Base-by-base conservation (phyloP, 2,797 vertebrate species). In the Gobionotothen gibberifrons region DNA sequence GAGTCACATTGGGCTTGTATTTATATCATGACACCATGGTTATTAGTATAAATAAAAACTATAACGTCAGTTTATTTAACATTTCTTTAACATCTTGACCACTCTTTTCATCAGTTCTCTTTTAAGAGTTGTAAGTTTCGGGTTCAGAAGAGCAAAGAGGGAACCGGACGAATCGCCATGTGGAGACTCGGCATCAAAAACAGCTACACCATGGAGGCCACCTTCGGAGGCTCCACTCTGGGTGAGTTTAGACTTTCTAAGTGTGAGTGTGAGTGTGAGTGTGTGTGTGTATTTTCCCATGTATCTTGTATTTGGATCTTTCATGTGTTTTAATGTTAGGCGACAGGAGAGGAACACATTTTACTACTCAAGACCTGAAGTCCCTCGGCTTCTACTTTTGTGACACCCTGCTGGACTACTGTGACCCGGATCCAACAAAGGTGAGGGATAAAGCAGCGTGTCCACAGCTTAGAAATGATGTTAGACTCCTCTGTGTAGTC, bases 201-300 rank as follows among this genome's bases (percentile, higher is more conserved):
- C 93, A 99, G 97, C 92, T 99, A 97, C 75, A 99, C 98, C 11
- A 92, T 99, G 95, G 98, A 99, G 88, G 94, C 95, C 0, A 96
- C 96, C 0, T 99, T 99, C 19, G 92, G 96, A 0, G 97, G 98
- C 56, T 97, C 97, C 58, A 96, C 96, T 0, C 88, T 99, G 48
- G 96, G 98, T 98, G 81, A 93, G 92, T 48, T n/a, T 22, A 42
- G 5, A 11, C 46, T 69, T 53, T 59, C 1, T 51, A 9, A 16
- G 17, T 74, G 59, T 22, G 17, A 61, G 14, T 22, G 7, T 47
- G 46, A 9, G 46, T 10, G 17, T n/a, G 44, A 2, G 43, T 16
- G 14, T 1, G 8, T 54, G 22, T 59, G 39, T 81, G 48, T 21
- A 2, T 32, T n/a, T 13, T 39, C 53, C 6, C 9, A 5, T 21